Evolutionary conservation across 2,113 vertebrate genomes (phyloP).

Genomic region (Balaeniceps rex): DNA sequence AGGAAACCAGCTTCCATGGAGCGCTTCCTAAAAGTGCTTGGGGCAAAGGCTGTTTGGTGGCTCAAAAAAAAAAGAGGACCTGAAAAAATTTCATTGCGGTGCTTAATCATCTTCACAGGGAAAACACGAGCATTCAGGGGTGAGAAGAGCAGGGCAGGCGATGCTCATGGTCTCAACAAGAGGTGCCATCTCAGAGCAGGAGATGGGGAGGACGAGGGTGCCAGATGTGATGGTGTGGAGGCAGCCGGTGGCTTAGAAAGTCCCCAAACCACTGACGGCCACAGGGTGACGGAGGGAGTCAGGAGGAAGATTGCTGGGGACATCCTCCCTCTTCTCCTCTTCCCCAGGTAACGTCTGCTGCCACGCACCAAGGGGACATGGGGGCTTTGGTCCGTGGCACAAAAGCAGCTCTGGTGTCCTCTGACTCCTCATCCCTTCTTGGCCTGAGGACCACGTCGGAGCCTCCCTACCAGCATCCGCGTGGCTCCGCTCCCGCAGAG

Average conservation of each 20-base stretch:
- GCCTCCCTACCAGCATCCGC: neutral
- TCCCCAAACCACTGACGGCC: neutral
- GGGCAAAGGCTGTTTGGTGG: neutral
- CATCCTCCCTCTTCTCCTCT: neutral
- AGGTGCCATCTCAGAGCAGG: neutral
- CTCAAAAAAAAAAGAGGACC: neutral
- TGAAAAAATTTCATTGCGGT: neutral
- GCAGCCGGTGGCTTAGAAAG: rapidly evolving
- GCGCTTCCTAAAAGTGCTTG: neutral
- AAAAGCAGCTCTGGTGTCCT: neutral
- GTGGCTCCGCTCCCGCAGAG: rapidly evolving
- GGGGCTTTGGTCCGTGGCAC: neutral
- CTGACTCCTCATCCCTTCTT: neutral
- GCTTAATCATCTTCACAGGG: neutral
- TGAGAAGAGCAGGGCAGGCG: neutral
- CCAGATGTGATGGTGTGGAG: neutral
- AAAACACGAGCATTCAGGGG: rapidly evolving
- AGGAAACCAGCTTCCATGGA: neutral
- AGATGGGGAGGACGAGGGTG: neutral
- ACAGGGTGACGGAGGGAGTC: neutral
- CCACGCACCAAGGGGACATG: rapidly evolving
- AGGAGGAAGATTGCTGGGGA: neutral
- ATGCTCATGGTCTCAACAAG: neutral
- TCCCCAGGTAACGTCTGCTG: neutral
- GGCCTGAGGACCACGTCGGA: rapidly evolving